These are phyloP conservation scores for Sphaerophoria taeniata DNA, from an alignment of 2,888 invertebrate species.

Conservation along the genomic window DNA sequence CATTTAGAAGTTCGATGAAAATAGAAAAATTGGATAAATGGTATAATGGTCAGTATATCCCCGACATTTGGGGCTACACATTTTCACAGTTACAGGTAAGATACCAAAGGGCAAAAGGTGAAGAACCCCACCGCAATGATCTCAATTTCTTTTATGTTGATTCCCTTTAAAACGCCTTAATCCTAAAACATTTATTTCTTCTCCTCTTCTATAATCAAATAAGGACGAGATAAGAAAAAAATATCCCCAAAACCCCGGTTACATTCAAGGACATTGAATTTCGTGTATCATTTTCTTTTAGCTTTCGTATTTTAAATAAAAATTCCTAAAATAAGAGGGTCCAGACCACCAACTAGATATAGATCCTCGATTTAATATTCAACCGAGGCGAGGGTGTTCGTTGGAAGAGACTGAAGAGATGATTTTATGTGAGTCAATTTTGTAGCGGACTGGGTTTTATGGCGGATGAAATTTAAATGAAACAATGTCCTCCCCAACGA, in stretches of 20 bases:
- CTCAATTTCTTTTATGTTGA: conserved; percentile 25
- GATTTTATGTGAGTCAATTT: conserved; percentile 44
- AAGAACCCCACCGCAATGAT: not conserved
- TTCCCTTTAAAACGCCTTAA: conserved; percentile 22
- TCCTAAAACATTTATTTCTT: not conserved
- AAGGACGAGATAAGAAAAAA: not conserved
- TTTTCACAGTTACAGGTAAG: conserved; percentile 8
- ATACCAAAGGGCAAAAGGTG: not conserved
- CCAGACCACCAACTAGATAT: conserved; percentile 3
- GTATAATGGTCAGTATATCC: not conserved
- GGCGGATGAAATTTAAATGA: conserved; percentile 65
- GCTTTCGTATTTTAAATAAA: not conserved
- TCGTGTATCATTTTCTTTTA: conserved; percentile 19
- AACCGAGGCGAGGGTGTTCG: not conserved
- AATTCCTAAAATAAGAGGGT: not conserved
- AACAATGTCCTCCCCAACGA: conserved; percentile 40
- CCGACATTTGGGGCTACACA: not conserved
- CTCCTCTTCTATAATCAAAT: conserved; percentile 19
- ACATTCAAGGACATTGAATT: conserved; percentile 5
- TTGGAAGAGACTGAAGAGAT: not conserved
- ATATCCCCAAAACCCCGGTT: not conserved
- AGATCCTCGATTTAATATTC: not conserved
- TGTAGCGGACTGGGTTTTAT: conserved; percentile 38
- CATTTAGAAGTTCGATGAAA: not conserved
- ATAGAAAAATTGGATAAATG: not conserved